Percentiles rank a stretch among this genome's conserved stretches.
Evolutionary conservation across 2,113 vertebrate species (phyloP).

Genomic region (Pluvianellus socialis): DNA sequence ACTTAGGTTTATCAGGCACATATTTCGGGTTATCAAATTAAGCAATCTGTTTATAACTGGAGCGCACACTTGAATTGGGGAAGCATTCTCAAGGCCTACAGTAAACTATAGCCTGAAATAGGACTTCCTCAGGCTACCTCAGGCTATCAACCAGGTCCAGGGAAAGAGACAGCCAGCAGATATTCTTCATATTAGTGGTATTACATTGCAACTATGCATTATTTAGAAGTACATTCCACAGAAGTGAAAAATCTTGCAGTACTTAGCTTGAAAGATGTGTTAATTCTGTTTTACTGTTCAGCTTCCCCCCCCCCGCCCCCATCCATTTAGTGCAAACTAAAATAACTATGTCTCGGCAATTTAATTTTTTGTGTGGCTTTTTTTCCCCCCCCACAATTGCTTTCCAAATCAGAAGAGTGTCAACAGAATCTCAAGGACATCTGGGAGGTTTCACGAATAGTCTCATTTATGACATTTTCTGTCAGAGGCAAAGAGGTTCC

Average conservation of each 20-base stretch:
- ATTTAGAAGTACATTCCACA: not conserved
- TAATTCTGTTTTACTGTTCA: not conserved
- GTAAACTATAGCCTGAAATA: too few species aligned
- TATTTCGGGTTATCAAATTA: not conserved
- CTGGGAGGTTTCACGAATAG: not conserved
- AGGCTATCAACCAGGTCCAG: not conserved
- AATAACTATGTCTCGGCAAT: not conserved
- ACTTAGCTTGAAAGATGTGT: not conserved
- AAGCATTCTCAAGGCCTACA: not conserved
- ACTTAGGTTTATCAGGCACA: not conserved
- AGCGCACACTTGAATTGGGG: not conserved
- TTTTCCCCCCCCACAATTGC: not conserved
- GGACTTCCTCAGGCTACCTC: too few species aligned
- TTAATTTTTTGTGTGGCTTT: not conserved
- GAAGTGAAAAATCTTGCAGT: not conserved
- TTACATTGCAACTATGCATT: not conserved
- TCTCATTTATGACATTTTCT: not conserved
- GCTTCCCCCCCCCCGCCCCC: too few species aligned
- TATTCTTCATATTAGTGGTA: not conserved
- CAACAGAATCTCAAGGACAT: not conserved
- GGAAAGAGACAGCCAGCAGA: not conserved
- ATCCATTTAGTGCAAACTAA: not conserved
- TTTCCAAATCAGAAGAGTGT: not conserved
- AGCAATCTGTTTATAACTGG: not conserved
- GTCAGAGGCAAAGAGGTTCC: not conserved